Base-by-base conservation (phyloP, 2,113 vertebrate genomes). In the Epinephelus fuscoguttatus region DNA sequence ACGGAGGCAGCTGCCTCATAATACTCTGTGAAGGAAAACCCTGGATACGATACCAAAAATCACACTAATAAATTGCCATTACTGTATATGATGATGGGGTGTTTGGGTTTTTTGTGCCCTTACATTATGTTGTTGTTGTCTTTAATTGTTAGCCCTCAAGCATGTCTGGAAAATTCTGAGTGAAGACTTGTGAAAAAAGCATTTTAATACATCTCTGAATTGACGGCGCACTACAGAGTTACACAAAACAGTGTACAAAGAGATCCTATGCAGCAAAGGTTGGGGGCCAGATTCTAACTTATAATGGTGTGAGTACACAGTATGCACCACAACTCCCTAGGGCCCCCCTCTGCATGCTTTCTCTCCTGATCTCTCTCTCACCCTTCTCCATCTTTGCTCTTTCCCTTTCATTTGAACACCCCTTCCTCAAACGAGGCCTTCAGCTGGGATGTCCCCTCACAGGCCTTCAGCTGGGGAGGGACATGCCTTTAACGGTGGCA, bases 221-320 rank as follows among this genome's bases (percentile, higher is more conserved):
- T 56, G 70, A 70, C 27, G 60, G 57, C 9, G 60, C 42, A 56
- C 57, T 55, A 61, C 47, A 25, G 56, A 62, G 55, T 63, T 17
- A 37, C 56, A 84, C 23, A 73, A 77, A 78, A 55, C 27, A 33
- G 19, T 40, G 80, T 21, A 23, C 47, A 86, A 87, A 84, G 61
- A 75, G 77, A 79, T 5, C 37, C 73, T 14, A 18, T 42, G 15
- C 70, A 55, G 77, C 15, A 30, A 60, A 78, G 78, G 69, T 71
- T 40, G 40, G 76, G 62, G 18, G 78, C 83, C 66, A 63, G 55
- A 70, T 77, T 79, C 66, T 21, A 76, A 67, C 75, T 81, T 86
- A 70, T 91, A 91, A 92, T 85, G 82, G 87, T 42, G 42, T 6
- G 71, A 86, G 77, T 55, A 74, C 91, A 67, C 80, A 78, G 86